Base-by-base conservation (phyloP, 1,140 invertebrate genomes). In the Mizuhopecten yessoensis region DNA sequence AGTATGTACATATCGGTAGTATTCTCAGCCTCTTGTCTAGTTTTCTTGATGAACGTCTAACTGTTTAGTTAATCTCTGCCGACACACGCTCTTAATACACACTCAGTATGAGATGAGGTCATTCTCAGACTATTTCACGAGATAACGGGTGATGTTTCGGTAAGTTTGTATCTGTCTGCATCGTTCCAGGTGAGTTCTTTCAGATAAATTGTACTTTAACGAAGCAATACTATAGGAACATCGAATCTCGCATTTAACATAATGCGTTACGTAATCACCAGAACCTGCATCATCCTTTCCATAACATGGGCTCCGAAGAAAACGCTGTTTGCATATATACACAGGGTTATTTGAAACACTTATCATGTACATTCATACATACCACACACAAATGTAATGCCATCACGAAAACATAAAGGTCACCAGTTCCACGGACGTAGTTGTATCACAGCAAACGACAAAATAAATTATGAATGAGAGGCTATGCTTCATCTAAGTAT, bases 391-490 rank as follows among this genome's bases (percentile, higher is more conserved):
- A 49, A 49, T 75, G 2, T 75, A 75, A 75, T 13, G 57, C n/a
- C 57, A 75, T 75, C n/a, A 5, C 57, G n/a, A 75, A 15, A n/a
- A 29, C 23, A 75, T 1, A 29, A n/a, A 75, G 23, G 57, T 75
- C 57, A 75, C 23, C 15, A 75, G 57, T 75, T 75, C 57, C n/a
- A 75, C n/a, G n/a, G n/a, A 75, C 15, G 29, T 75, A 2, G 45
- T 75, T n/a, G 57, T 75, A 75, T 75, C 57, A 75, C 57, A 75
- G 57, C 57, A 75, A 75, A 75, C 57, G 23, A 75, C 57, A 75
- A 75, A n/a, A 75, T 75, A 75, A 75, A 75, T 75, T 29, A 75
- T n/a, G 57, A 29, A 29, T 75, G 57, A 75, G 57, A 29, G 57
- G 17, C 2, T 75, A 75, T 75, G 29, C 0, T 17, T 75, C 23